Evolutionary conservation across 2,797 vertebrate species (phyloP).

Genomic region (Chrosomus eos): DNA sequence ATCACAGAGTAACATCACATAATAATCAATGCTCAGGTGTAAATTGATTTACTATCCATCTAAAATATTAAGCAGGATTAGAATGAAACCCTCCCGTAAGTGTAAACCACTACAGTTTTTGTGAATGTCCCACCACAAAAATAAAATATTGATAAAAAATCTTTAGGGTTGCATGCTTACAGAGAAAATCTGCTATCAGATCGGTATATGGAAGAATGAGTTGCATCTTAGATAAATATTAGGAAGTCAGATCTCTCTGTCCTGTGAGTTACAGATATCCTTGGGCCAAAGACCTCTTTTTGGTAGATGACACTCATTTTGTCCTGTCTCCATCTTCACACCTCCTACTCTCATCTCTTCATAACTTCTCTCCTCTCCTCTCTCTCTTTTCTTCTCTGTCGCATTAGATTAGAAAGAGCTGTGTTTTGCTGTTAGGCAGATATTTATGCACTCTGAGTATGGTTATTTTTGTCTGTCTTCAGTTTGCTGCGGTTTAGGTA

Average conservation of each 20-base stretch:
- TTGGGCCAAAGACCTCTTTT: slow-evolving; percentile 16
- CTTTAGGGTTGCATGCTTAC: neutral
- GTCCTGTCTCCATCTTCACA: slow-evolving; percentile 44
- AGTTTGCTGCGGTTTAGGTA: neutral
- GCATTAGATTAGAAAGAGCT: slow-evolving; percentile 11
- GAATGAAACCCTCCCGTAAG: no score
- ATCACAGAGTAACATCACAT: neutral
- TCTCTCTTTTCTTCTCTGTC: slow-evolving; percentile 2
- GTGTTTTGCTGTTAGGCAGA: neutral
- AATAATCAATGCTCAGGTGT: slow-evolving; percentile 8
- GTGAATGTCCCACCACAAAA: neutral
- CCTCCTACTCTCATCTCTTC: slow-evolving; percentile 32
- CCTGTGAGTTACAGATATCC: slow-evolving; percentile 19
- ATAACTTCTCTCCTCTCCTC: slow-evolving; percentile 26
- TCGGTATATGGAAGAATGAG: neutral
- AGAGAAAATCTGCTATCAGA: neutral
- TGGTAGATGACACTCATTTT: slow-evolving; percentile 24
- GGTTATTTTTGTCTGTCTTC: neutral
- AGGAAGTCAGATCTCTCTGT: neutral
- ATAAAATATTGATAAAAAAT: neutral
- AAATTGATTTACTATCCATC: neutral
- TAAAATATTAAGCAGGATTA: neutral
- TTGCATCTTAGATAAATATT: slow-evolving; percentile 9
- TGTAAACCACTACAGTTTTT: neutral
- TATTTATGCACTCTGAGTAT: slow-evolving; percentile 6